Percentiles rank a stretch among this genome's conserved stretches.
Evolutionary conservation across 2,113 vertebrate species (phyloP).

Genomic region (Cynopterus brachyotis): DNA sequence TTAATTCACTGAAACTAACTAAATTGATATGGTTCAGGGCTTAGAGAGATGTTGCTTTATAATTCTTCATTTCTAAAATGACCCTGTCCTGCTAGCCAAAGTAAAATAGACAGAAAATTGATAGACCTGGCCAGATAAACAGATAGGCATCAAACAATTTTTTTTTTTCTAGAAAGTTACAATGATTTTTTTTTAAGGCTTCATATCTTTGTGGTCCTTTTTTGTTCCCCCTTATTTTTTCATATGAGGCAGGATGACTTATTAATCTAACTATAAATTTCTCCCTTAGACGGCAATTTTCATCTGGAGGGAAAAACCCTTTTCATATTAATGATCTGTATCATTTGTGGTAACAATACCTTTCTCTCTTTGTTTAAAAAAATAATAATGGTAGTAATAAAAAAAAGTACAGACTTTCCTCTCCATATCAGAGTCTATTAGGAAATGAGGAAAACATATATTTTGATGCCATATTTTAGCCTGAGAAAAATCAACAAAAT

Average conservation of each 20-base stretch:
- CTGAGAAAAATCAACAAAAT: constrained; percentile 66
- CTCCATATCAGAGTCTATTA: constrained; percentile 33
- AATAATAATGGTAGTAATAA: constrained; percentile 46
- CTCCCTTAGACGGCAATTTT: constrained; percentile 72
- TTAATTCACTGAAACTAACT: constrained; percentile 33
- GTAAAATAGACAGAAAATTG: neutral
- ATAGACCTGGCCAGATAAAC: neutral
- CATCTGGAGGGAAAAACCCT: constrained; percentile 50
- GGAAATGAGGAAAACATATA: neutral
- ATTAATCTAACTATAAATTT: constrained; percentile 71
- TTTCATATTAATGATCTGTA: constrained; percentile 68
- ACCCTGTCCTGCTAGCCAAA: neutral
- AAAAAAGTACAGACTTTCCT: neutral
- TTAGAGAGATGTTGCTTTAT: neutral
- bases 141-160: neutral
- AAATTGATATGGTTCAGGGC: neutral
- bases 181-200: constrained; percentile 37
- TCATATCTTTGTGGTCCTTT: constrained; percentile 24
- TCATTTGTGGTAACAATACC: constrained; percentile 50
- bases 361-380: constrained; percentile 69
- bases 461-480: constrained; percentile 17
- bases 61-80: constrained; percentile 34
- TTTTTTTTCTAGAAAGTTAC: constrained; percentile 43
- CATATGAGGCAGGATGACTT: constrained; percentile 52
- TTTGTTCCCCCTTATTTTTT: constrained; percentile 60